Conservation (phyloP, 2,113 vertebrate genomes). For the Corydoras sp. region DNA sequence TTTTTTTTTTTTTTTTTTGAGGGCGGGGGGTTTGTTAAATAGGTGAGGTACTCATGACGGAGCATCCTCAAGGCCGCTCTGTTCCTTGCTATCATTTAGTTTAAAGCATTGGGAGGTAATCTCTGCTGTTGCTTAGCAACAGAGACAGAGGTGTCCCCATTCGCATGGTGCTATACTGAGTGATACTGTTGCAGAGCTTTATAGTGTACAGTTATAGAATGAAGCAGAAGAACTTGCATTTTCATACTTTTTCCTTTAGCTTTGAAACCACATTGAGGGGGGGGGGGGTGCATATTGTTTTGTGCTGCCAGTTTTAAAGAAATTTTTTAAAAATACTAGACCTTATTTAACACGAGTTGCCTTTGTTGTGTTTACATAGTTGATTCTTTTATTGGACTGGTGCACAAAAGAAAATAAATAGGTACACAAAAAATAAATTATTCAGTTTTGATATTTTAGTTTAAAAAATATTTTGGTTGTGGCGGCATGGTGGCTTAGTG, state of each 20-base stretch:
- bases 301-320: too few species aligned
- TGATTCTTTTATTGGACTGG: too few species aligned
- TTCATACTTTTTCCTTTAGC: conserved; percentile 1
- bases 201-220: conserved; percentile 17
- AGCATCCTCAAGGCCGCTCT: conserved; percentile 24
- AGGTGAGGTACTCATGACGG: conserved; percentile 17
- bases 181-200: conserved; percentile 35
- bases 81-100: conserved; percentile 26
- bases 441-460: too few species aligned
- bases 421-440: too few species aligned
- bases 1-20: too few species aligned
- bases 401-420: too few species aligned
- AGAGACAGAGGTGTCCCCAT: conserved; percentile 43
- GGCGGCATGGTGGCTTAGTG: too few species aligned
- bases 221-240: conserved; percentile 2
- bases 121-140: conserved; percentile 65
- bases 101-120: conserved; percentile 35
- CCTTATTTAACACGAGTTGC: too few species aligned
- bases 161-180: conserved; percentile 46
- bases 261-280: background rate
- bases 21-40: too few species aligned
- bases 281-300: background rate
- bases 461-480: too few species aligned
- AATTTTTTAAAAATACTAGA: too few species aligned
- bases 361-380: too few species aligned